Conservation (phyloP, 1,140 invertebrate species). For the Calliopsis andreniformis region DNA sequence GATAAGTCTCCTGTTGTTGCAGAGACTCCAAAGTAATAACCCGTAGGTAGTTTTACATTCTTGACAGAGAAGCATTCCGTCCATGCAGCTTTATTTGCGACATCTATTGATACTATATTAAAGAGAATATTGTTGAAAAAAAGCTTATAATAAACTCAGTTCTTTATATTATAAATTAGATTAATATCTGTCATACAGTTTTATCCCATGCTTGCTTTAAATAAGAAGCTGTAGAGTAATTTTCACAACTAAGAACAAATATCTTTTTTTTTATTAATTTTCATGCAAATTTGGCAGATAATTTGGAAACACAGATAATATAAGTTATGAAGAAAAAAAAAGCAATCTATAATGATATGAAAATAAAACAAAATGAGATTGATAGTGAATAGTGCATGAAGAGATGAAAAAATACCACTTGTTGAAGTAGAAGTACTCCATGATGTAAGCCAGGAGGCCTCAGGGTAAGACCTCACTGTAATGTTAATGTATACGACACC, state of each 20-base stretch:
- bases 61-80: slow-evolving; percentile 95
- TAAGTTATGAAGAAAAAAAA: neutral
- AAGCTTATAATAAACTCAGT: neutral
- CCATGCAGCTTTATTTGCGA: slow-evolving; percentile 96
- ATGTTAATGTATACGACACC: slow-evolving; percentile 28
- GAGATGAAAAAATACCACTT: slow-evolving; percentile 33
- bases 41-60: slow-evolving; percentile 95
- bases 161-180: neutral
- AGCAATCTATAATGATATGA: neutral
- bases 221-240: no score
- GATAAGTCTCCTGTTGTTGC: slow-evolving; percentile 98
- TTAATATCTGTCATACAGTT: neutral
- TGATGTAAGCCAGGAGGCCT: slow-evolving; percentile 43
- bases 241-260: no score
- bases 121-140: slow-evolving; percentile 33
- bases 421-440: slow-evolving; percentile 41
- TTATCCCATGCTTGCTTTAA: slow-evolving; percentile 3
- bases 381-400: slow-evolving; percentile 26
- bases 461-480: slow-evolving; percentile 38
- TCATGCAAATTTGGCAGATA: no score
- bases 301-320: no score
- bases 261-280: no score
- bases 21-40: slow-evolving; percentile 96
- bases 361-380: neutral
- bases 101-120: slow-evolving; percentile 91